A percentile compares a stretch with the other conserved stretches of the same genome.
Evolutionary conservation across 2,888 invertebrate genomes (phyloP).

Genomic region (Uloborus plumipes): DNA sequence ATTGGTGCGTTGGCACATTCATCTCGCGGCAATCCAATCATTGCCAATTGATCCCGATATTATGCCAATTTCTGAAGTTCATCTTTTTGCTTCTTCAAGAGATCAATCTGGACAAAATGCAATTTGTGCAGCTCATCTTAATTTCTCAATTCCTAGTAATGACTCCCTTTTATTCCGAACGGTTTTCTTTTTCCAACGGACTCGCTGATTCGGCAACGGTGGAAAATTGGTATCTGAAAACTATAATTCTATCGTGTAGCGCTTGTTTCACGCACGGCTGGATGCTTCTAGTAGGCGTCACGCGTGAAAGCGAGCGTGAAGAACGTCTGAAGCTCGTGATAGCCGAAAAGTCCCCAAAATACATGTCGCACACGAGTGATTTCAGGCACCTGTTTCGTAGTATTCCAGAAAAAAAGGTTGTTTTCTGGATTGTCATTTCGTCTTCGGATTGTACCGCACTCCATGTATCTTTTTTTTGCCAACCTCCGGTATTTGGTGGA

Average conservation of each 20-base stretch:
- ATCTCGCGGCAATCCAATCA: too few relatives aligned
- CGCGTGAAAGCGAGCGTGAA: constrained; percentile 47
- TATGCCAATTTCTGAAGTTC: too few relatives aligned
- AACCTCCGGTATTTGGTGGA: too few relatives aligned
- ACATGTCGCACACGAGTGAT: constrained; percentile 33
- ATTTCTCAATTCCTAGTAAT: too few relatives aligned
- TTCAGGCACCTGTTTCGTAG: constrained; percentile 34
- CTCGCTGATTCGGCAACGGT: constrained; percentile 32
- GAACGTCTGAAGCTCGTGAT: constrained; percentile 41
- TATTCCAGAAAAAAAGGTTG: constrained; percentile 1
- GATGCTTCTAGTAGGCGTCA: constrained; percentile 17
- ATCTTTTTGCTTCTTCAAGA: too few relatives aligned
- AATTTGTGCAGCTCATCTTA: too few relatives aligned
- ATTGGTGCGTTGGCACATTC: too few relatives aligned
- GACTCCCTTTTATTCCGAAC: constrained; percentile 24
- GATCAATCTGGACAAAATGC: too few relatives aligned
- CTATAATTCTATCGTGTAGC: constrained; percentile 34
- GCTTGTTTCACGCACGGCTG: constrained; percentile 45
- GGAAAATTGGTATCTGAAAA: constrained; percentile 32
- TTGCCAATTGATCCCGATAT: too few relatives aligned
- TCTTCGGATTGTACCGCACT: too few relatives aligned
- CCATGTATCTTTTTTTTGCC: too few relatives aligned
- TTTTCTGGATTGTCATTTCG: too few relatives aligned
- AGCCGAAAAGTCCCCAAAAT: constrained; percentile 44
- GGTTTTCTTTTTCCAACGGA: constrained; percentile 27